Conservation (phyloP, 2,113 vertebrate genomes). For the Alexandromys fortis region DNA sequence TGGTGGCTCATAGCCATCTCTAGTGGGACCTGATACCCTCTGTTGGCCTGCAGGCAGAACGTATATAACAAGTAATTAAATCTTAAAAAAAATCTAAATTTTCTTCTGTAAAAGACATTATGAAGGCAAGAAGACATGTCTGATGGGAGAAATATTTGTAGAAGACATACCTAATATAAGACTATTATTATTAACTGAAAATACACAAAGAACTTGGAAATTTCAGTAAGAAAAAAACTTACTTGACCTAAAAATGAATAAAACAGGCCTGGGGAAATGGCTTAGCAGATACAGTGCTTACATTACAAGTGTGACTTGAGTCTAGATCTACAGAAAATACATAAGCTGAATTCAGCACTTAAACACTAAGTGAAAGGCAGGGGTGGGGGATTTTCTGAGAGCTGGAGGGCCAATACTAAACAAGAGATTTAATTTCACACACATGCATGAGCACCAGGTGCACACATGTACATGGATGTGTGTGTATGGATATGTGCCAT, state of each 20-base stretch:
- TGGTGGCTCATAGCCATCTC: no score
- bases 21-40: no score
- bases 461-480: neutral
- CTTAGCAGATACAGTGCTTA: neutral
- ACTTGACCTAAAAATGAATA: neutral
- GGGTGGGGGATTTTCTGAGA: neutral
- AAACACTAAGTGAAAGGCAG: neutral
- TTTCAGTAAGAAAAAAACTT: neutral
- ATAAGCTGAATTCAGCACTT: neutral
- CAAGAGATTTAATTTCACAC: neutral
- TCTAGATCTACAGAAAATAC: neutral
- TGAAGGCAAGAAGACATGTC: neutral
- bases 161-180: neutral
- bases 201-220: neutral
- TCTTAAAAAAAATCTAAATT: neutral
- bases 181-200: neutral
- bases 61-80: no score
- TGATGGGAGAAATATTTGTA: neutral
- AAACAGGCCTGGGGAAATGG: neutral
- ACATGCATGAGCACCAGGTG: neutral
- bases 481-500: neutral
- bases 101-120: neutral
- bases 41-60: no score
- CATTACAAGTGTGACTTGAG: neutral
- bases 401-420: neutral